Conservation (phyloP, 1,140 invertebrate genomes). For the Wasmannia auropunctata region DNA sequence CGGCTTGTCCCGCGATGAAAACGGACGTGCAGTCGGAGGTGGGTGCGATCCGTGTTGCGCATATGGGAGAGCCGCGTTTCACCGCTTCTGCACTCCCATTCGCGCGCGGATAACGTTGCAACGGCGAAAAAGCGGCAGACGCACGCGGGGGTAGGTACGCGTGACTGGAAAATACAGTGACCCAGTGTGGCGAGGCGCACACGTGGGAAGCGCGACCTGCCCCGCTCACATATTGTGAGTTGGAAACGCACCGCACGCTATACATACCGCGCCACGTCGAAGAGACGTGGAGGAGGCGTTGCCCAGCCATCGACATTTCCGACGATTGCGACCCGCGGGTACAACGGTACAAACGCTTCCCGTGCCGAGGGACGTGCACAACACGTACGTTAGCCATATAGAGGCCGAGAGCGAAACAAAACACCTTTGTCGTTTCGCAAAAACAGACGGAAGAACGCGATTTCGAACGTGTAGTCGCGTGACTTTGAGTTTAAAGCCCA, state of each 20-base stretch:
- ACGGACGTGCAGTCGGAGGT: constrained; percentile 40
- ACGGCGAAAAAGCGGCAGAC: constrained; percentile 6
- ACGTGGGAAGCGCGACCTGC: constrained; percentile 27
- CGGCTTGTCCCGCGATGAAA: constrained; percentile 13
- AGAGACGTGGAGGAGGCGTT: not conserved
- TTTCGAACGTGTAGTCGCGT: not conserved
- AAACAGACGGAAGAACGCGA: not conserved
- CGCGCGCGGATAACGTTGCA: not conserved
- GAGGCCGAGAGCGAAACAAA: not conserved
- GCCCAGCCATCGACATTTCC: not conserved
- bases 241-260: not conserved
- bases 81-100: not conserved
- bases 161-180: constrained; percentile 57
- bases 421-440: not conserved
- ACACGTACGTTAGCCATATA: too few species aligned
- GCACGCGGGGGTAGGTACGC: too few species aligned
- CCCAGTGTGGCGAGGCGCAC: constrained; percentile 31
- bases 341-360: not conserved
- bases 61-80: not conserved
- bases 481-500: not conserved
- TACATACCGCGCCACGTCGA: not conserved
- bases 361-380: too few species aligned
- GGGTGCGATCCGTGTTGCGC: constrained; percentile 30
- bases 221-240: not conserved
- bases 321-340: not conserved